phyloP scores from a whole-genome alignment of 37 sponge, comb jelly and placozoan genomes.

The Petrosia ficiformis region DNA sequence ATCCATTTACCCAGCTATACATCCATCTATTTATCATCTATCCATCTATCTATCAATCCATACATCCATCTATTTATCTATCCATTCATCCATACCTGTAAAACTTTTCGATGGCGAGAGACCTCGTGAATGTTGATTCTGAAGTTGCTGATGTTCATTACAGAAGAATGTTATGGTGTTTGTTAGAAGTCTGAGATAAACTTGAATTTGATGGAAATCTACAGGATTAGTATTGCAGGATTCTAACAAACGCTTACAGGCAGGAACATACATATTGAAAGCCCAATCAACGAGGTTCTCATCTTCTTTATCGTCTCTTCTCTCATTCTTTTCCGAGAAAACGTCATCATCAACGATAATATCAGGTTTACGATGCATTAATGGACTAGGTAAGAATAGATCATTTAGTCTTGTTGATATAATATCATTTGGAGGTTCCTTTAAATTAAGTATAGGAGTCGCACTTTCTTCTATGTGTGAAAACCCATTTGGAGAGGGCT shows the following conservation, averaged over 20 bases:
- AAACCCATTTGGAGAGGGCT: too few species aligned
- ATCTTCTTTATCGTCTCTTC: conserved; percentile 12
- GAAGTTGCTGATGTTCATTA: conserved; percentile 40
- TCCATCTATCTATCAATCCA: too few species aligned
- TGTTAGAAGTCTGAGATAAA: conserved; percentile 37
- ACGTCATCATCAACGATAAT: conserved; percentile 20
- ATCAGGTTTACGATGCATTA: too few species aligned
- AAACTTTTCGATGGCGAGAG: background rate
- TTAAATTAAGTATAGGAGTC: too few species aligned
- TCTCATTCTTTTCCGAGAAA: background rate
- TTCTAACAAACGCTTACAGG: conserved; percentile 30
- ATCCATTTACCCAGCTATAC: too few species aligned
- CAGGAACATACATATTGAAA: conserved; percentile 37
- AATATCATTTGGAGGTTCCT: too few species aligned
- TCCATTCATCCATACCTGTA: background rate
- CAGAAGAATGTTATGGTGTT: conserved; percentile 51
- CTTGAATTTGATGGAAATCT: conserved; percentile 9
- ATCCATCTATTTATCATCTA: too few species aligned
- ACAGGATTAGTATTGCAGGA: conserved; percentile 10
- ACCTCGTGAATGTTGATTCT: background rate
- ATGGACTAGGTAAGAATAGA: too few species aligned
- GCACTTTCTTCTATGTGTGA: background rate
- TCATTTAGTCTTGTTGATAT: too few species aligned
- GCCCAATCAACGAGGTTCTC: conserved; percentile 47
- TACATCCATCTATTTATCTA: too few species aligned